Percentiles rank a stretch among this genome's conserved stretches.
Evolutionary conservation across 2,888 invertebrate genomes (phyloP).

Genomic region (Lepidocyrtoides sp.): DNA sequence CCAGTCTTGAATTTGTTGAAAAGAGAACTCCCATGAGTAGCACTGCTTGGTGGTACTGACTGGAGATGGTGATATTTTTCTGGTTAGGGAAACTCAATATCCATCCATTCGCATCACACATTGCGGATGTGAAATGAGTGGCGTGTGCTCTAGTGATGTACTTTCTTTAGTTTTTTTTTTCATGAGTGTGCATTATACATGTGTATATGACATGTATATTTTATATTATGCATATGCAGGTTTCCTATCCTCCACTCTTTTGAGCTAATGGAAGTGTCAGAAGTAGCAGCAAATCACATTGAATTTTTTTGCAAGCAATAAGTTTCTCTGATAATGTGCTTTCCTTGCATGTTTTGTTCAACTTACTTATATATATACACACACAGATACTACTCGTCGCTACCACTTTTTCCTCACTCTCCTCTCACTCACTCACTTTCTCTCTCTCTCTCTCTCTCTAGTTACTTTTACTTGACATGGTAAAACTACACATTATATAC

Average conservation of each 20-base stretch:
- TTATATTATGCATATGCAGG: background rate
- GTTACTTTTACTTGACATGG: slow-evolving; percentile 20
- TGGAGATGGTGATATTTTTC: slow-evolving; percentile 12
- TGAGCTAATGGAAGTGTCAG: slow-evolving; percentile 78
- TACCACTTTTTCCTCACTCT: background rate
- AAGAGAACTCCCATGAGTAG: slow-evolving; percentile 39
- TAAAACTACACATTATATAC: slow-evolving; percentile 16
- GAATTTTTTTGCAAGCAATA: slow-evolving; percentile 62
- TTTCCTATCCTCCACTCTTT: slow-evolving; percentile 35
- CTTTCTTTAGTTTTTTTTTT: background rate
- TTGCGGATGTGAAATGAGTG: slow-evolving; percentile 57
- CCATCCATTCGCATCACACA: slow-evolving; percentile 51
- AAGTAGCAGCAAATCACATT: slow-evolving; percentile 59
- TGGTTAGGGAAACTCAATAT: slow-evolving; percentile 52
- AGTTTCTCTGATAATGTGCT: slow-evolving; percentile 62
- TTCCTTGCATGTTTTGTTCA: slow-evolving; percentile 53
- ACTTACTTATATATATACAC: background rate
- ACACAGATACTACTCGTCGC: no score
- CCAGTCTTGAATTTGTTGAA: slow-evolving; percentile 16
- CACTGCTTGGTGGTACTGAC: no score
- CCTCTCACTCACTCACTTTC: background rate
- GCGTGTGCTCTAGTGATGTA: slow-evolving; percentile 26
- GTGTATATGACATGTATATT: background rate
- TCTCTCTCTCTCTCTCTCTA: background rate
- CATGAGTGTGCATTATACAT: background rate